Evolutionary conservation across 2,797 vertebrate genomes (phyloP), one percentile per base, ranked within the genome.

Genomic region (Hemibagrus guttatus): DNA sequence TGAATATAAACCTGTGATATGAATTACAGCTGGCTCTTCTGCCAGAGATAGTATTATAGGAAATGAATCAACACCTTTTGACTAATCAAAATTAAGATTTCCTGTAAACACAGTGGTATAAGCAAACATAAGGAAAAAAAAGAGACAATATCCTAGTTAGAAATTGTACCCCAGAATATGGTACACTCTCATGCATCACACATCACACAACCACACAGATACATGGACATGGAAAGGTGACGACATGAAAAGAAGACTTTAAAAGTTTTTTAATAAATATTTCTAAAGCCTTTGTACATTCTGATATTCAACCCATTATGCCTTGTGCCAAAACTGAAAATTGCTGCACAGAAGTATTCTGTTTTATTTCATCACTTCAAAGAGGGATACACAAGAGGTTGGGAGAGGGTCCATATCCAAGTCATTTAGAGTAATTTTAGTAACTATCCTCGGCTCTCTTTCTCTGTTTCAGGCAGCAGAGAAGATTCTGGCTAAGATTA

Each of bases 331-430:
- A 90, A 84, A 63, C 84, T 87, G 81, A 88, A 89, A 89, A 89
- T 87, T 7, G 4, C 39, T 90, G 85, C 88, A 85, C 85, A 92
- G 88, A 85, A 82, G 86, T 42, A 85, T 72, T 92, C 26, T 89
- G 87, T 91, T 93, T 92, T 90, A 93, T 90, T 94, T 81, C 84
- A 86, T 85, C 49, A 88, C 90, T 90, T 90, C 66, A 88, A 83
- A 91, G 35, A 89, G 86, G 61, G 78, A 84, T 61, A 87, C 87
- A 89, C 84, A 91, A 91, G 87, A 89, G 64, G 90, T 91, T 92
- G 86, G 89, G 63, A 46, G 54, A 86, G 28, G 87, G 4, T 89
- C 84, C 69, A 90, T 68, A 75, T 86, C 74, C 71, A 88, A 89
- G 84, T 59, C 83, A 83, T 92, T 64, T 86, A 84, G 59, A 91